These are phyloP conservation scores for Turdus rufiventris DNA, from an alignment of 2,113 vertebrate genomes.

Conservation along the genomic window DNA sequence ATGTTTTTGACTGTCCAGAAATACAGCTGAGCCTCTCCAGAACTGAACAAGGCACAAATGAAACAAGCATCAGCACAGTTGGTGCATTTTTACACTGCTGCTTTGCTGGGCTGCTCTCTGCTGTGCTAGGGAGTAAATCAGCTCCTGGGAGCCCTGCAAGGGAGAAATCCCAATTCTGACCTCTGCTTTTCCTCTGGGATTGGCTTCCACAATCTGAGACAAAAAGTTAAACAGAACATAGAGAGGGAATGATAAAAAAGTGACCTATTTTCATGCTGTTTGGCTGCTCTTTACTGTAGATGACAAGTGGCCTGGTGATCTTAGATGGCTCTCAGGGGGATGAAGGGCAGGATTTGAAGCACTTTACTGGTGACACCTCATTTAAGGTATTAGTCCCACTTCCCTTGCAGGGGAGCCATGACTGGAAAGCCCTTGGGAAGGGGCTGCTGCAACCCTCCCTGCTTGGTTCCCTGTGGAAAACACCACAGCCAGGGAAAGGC, in stretches of 20 bases:
- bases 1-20: neutral
- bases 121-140: neutral
- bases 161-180: neutral
- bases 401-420: neutral
- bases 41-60: neutral
- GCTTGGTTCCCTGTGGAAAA: neutral
- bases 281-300: neutral
- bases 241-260: neutral
- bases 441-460: neutral
- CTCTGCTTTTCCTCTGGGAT: neutral
- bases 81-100: neutral
- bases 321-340: neutral
- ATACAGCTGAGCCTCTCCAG: neutral
- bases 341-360: neutral
- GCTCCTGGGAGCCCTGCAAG: neutral
- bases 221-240: neutral
- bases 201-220: neutral
- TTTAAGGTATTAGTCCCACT: slow-evolving; percentile 20
- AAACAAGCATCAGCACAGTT: neutral
- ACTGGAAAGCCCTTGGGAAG: neutral
- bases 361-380: neutral
- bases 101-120: neutral
- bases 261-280: neutral
- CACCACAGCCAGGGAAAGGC: neutral
- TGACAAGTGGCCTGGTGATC: neutral